Evolutionary conservation across 1,140 invertebrate species (phyloP).

Genomic region (Eriocheir sinensis): DNA sequence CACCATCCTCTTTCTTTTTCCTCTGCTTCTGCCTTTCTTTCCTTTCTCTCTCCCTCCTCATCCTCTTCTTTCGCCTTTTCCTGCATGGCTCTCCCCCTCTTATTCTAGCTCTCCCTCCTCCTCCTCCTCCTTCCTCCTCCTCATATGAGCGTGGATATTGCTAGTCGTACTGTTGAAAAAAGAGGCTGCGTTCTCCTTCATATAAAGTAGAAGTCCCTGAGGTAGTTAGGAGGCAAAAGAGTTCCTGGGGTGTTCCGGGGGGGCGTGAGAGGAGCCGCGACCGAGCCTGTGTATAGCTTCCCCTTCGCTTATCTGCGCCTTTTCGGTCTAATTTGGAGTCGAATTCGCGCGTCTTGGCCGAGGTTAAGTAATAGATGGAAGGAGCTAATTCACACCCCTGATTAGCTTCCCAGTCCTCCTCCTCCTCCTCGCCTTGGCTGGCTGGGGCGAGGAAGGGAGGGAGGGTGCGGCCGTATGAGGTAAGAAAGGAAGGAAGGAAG

Average conservation of each 20-base stretch:
- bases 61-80: neutral
- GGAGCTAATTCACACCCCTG: slow-evolving; percentile 70
- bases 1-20: neutral
- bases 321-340: slow-evolving; percentile 69
- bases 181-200: slow-evolving; percentile 60
- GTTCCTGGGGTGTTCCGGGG: slow-evolving; percentile 4
- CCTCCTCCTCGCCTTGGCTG: slow-evolving; percentile 53
- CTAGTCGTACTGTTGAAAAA: slow-evolving; percentile 37
- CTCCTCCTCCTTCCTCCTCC: neutral
- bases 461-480: slow-evolving; percentile 20
- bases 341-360: slow-evolving; percentile 70
- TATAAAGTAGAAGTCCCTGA: slow-evolving; percentile 66
- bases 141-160: slow-evolving; percentile 56
- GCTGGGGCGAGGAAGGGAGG: neutral
- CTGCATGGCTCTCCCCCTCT: neutral
- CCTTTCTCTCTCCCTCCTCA: neutral
- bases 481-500: neutral
- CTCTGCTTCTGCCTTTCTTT: neutral
- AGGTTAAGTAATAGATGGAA: slow-evolving; percentile 74
- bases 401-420: slow-evolving; percentile 65
- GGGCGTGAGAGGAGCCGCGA: neutral
- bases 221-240: slow-evolving; percentile 62
- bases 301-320: slow-evolving; percentile 52
- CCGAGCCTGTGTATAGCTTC: slow-evolving; percentile 42
- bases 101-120: neutral